These are phyloP conservation scores for Theodoxus fluviatilis DNA, from an alignment of 2,888 invertebrate genomes.

Conservation along the genomic window DNA sequence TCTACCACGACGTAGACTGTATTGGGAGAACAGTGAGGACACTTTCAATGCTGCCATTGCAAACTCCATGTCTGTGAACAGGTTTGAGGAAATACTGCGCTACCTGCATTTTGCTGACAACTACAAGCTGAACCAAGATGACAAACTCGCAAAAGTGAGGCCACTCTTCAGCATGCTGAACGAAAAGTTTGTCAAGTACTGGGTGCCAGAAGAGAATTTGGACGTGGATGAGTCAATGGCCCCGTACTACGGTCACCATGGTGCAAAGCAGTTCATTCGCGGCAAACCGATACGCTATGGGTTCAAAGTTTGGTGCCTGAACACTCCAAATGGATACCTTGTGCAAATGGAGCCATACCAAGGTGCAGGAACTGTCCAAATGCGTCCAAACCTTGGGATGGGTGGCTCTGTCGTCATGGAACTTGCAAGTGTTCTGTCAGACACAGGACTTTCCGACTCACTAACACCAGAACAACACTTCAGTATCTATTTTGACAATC, in stretches of 20 bases:
- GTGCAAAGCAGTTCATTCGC: slow-evolving; percentile 37
- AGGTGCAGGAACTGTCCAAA: too few species aligned
- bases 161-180: slow-evolving; percentile 31
- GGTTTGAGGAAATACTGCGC: slow-evolving; percentile 33
- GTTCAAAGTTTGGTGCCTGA: slow-evolving; percentile 38
- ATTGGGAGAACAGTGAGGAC: slow-evolving; percentile 30
- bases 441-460: too few species aligned
- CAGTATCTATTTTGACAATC: too few species aligned
- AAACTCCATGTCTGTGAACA: slow-evolving; percentile 24
- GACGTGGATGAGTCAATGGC: slow-evolving; percentile 59
- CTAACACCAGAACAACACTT: too few species aligned
- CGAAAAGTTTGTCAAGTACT: slow-evolving; percentile 26
- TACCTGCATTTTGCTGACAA: slow-evolving; percentile 33
- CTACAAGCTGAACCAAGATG: slow-evolving; percentile 26
- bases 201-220: slow-evolving; percentile 26
- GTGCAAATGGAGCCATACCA: slow-evolving; percentile 32
- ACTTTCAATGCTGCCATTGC: slow-evolving; percentile 26
- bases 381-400: too few species aligned
- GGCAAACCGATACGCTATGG: slow-evolving; percentile 43
- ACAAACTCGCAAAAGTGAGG: slow-evolving; percentile 33
- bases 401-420: too few species aligned
- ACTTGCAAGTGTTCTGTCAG: too few species aligned
- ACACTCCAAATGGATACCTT: slow-evolving; percentile 29
- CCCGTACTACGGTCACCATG: slow-evolving; percentile 55
- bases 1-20: slow-evolving; percentile 25